Base-by-base conservation (phyloP, 2,888 invertebrate genomes). In the Bombylius discolor region DNA sequence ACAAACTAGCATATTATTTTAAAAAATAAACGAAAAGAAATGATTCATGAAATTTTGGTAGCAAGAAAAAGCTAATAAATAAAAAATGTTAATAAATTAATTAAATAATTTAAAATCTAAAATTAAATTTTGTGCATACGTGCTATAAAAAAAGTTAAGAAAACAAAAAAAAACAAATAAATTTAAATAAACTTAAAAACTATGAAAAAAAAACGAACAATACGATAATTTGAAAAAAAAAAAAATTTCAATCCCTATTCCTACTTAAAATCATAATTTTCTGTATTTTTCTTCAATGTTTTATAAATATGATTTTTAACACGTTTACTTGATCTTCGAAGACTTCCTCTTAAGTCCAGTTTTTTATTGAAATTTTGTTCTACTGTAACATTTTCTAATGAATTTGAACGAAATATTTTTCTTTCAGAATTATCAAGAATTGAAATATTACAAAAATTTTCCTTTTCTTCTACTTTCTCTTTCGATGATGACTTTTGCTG, bases 341-440 rank as follows among this genome's bases (percentile, higher is more conserved):
- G 33, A 39, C 54, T 54, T 11, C 14, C 34, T n/a, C 54, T 42
- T 33, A 54, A 12, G 8, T 44, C 32, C 44, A 44, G 8, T 8
- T 45, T 49, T 49, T 33, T 33, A 23, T 47, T 36, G 33, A 46
- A 33, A 42, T 47, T 34, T n/a, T 47, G 42, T 34, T 36, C 8
- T 34, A 47, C 31, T 13, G n/a, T 46, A 46, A 6, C 33, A 39
- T 1, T 9, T 5, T 51, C 44, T n/a, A 13, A 11, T 52, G 50
- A 34, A 11, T 32, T 50, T 7, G 33, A 49, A 52, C 51, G 52
- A 57, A 57, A 56, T 32, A 58, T 53, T 51, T 53, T 64, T 4
- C 72, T 65, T 56, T 71, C 72, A 39, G 66, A 66, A 50, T 60
- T 60, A 53, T 73, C 73, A 44, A 73, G 62, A 47, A 73, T 71